Conservation (phyloP, 1,140 invertebrate species). For the Megalopta genalis region DNA sequence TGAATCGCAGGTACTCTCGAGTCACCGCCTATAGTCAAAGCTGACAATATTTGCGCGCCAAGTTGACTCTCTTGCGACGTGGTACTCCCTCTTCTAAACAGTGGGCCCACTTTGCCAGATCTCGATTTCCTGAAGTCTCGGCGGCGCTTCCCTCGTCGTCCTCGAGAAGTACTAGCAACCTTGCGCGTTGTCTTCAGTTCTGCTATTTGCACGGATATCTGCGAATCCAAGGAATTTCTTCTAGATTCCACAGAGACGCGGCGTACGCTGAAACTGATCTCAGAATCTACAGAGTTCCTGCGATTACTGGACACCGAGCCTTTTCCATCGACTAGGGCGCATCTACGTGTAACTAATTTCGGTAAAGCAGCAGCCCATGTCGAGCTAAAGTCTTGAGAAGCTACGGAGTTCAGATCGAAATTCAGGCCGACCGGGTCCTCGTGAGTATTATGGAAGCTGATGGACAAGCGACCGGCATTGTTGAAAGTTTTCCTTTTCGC, state of each 20-base stretch:
- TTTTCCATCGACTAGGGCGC: constrained; percentile 84
- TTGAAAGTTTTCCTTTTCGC: constrained; percentile 92
- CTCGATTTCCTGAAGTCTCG: constrained; percentile 72
- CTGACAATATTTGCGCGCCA: constrained; percentile 82
- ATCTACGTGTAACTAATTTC: constrained; percentile 90
- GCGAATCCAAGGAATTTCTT: constrained; percentile 91
- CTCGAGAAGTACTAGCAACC: constrained; percentile 73
- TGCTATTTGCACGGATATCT: constrained; percentile 90
- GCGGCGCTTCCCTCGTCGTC: constrained; percentile 64
- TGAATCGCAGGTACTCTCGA: constrained; percentile 76
- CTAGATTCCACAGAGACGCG: constrained; percentile 91
- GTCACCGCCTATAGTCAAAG: constrained; percentile 74
- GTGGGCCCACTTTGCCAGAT: constrained; percentile 77
- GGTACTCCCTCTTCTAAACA: constrained; percentile 85
- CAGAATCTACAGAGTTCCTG: constrained; percentile 86
- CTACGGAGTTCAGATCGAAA: constrained; percentile 90
- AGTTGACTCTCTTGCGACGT: constrained; percentile 90
- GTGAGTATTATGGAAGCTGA: constrained; percentile 91
- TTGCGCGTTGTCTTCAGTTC: constrained; percentile 87
- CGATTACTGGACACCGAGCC: constrained; percentile 83
- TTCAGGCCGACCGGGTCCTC: constrained; percentile 94
- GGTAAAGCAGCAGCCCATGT: constrained; percentile 94
- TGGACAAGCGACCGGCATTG: constrained; percentile 89
- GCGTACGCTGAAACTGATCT: constrained; percentile 88
- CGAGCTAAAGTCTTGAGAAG: constrained; percentile 88